Conservation (phyloP, 2,113 vertebrate species). For the Plestiodon gilberti region DNA sequence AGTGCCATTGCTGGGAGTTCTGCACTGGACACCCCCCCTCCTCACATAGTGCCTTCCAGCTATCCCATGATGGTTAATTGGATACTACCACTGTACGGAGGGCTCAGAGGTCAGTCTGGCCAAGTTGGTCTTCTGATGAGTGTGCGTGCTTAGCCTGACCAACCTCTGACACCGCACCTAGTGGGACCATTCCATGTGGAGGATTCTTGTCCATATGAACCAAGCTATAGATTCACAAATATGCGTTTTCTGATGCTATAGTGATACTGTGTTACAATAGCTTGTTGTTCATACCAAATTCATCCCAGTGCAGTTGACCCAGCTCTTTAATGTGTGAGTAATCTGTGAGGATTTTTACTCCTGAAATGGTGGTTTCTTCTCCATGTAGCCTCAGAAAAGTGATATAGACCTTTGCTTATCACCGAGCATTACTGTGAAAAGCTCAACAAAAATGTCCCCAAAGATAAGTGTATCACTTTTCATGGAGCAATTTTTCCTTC, state of each 20-base stretch:
- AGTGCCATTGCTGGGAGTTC: too few species aligned
- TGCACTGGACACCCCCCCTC: too few species aligned
- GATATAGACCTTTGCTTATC: constrained; percentile 56
- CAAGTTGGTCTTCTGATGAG: too few species aligned
- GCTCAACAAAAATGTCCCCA: constrained; percentile 43
- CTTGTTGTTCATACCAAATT: background rate
- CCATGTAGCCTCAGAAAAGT: constrained; percentile 25
- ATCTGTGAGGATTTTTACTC: constrained; percentile 50
- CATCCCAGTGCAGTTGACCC: background rate
- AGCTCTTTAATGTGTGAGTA: constrained; percentile 26
- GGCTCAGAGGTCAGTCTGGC: too few species aligned
- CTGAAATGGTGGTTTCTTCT: constrained; percentile 36
- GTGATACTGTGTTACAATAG: background rate
- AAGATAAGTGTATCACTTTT: constrained; percentile 44
- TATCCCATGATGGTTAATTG: too few species aligned
- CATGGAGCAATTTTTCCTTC: constrained; percentile 36
- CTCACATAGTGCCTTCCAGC: too few species aligned
- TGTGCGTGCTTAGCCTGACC: background rate
- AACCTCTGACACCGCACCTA: too few species aligned
- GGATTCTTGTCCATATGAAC: background rate
- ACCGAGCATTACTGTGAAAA: constrained; percentile 40
- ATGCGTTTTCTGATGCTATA: background rate
- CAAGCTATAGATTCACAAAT: background rate
- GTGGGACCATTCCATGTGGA: background rate
- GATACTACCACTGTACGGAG: too few species aligned